Conservation (phyloP, 1,140 invertebrate species). For the Luehdorfia chinensis region DNA sequence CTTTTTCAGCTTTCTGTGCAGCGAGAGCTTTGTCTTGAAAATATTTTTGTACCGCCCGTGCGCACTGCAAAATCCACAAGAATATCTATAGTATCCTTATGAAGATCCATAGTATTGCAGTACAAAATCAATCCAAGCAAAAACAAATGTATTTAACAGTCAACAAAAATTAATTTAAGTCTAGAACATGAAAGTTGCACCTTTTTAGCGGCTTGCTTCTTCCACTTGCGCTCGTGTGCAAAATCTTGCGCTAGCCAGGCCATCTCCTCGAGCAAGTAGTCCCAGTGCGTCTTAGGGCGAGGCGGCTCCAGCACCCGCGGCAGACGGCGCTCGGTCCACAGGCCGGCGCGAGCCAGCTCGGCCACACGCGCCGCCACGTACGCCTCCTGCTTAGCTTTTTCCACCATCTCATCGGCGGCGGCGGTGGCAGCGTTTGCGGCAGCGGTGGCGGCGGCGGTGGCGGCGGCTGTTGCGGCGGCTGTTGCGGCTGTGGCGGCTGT, state of each 20-base stretch:
- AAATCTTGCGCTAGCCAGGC: conserved; percentile 98
- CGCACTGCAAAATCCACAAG: conserved; percentile 80
- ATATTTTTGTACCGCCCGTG: conserved; percentile 95
- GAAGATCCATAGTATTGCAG: too few relatives aligned
- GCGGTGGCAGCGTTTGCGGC: neutral
- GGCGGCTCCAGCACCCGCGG: conserved; percentile 95
- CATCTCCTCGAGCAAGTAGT: conserved; percentile 99
- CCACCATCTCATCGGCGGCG: conserved; percentile 49
- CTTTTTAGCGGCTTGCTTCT: conserved; percentile 96
- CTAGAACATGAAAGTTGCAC: conserved; percentile 53
- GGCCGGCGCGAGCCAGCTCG: conserved; percentile 91
- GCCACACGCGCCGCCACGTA: conserved; percentile 94
- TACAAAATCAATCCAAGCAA: neutral
- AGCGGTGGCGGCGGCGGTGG: conserved; percentile 52
- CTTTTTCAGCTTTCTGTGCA: conserved; percentile 93
- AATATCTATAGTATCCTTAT: too few relatives aligned
- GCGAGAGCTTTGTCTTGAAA: conserved; percentile 95
- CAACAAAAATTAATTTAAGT: neutral
- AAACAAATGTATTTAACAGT: neutral
- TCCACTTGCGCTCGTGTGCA: conserved; percentile 98
- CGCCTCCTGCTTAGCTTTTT: conserved; percentile 90
- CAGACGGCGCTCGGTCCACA: conserved; percentile 95
- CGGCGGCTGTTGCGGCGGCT: conserved; percentile 62
- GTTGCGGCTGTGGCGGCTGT: conserved; percentile 68
- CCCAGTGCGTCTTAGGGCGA: conserved; percentile 97